phyloP scores from a whole-genome alignment of 2,113 vertebrate genomes.

The Chloroceryle aenea region DNA sequence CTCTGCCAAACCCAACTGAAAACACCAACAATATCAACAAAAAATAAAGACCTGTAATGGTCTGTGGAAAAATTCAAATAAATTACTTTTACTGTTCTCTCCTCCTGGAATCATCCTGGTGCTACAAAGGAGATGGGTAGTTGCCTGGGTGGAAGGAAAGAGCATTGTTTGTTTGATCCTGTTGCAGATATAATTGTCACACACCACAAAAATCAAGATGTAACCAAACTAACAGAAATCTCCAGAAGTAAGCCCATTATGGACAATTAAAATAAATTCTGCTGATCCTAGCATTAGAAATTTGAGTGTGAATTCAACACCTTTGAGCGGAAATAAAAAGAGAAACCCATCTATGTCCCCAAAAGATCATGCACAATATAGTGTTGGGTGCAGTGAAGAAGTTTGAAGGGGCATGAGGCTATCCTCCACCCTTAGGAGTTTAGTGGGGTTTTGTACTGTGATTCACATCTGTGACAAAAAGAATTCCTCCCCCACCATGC shows the following conservation, averaged over 20 bases:
- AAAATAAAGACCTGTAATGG: not conserved
- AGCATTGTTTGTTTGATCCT: not conserved
- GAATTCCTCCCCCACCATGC: not conserved
- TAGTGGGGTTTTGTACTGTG: not conserved
- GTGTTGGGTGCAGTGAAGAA: not conserved
- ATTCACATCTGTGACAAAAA: not conserved
- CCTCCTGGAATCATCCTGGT: not conserved
- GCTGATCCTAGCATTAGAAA: not conserved
- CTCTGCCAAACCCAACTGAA: not conserved
- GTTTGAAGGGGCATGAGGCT: not conserved
- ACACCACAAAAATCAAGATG: not conserved
- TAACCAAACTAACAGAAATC: not conserved
- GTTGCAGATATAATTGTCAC: not conserved
- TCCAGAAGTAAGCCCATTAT: not conserved
- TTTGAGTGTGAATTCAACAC: not conserved
- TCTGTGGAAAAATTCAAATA: not conserved
- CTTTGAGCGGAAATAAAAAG: not conserved
- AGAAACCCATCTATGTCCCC: not conserved
- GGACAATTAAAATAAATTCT: not conserved
- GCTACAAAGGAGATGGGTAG: not conserved
- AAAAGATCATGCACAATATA: not conserved
- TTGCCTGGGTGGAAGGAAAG: not conserved
- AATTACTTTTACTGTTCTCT: not conserved
- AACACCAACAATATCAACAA: not conserved
- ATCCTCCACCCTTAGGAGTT: not conserved